A percentile compares a stretch with the other conserved stretches of the same genome.
These are phyloP conservation scores for Drosophila borealis DNA, from an alignment of 2,888 invertebrate genomes.

Conservation along the genomic window DNA sequence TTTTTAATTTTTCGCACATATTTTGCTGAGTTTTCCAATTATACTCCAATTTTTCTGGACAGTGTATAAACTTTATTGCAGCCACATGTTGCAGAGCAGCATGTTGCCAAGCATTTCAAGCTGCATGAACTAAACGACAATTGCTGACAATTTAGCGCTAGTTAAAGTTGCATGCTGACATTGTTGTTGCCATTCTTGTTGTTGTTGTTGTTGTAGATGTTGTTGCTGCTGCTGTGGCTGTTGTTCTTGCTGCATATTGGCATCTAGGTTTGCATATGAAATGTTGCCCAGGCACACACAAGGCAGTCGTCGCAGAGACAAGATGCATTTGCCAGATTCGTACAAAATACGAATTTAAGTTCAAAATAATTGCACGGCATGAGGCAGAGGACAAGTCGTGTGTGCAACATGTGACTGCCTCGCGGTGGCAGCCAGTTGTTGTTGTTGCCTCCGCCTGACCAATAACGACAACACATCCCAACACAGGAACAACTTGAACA, in stretches of 20 bases:
- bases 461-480: conserved; percentile 55
- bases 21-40: neutral
- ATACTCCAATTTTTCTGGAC: neutral
- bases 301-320: conserved; percentile 53
- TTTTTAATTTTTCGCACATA: neutral
- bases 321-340: conserved; percentile 81
- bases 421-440: conserved; percentile 9
- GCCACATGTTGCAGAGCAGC: conserved; percentile 38
- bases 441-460: conserved; percentile 51
- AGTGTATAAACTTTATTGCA: conserved; percentile 11
- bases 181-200: conserved; percentile 25
- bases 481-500: conserved; percentile 72
- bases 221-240: conserved; percentile 9
- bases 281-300: conserved; percentile 49
- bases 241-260: conserved; percentile 29
- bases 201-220: conserved; percentile 6
- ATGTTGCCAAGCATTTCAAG: conserved; percentile 37
- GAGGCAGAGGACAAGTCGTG: conserved; percentile 63
- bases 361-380: conserved; percentile 83
- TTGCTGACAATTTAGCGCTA: conserved; percentile 72
- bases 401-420: conserved; percentile 53
- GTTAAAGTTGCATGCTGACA: conserved; percentile 35
- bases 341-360: conserved; percentile 82
- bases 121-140: conserved; percentile 51
- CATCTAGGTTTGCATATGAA: conserved; percentile 69